A percentile compares a stretch with the other conserved stretches of the same genome.
These are phyloP conservation scores for Oxyruncus cristatus DNA, from an alignment of 2,113 vertebrate genomes.

Conservation along the genomic window DNA sequence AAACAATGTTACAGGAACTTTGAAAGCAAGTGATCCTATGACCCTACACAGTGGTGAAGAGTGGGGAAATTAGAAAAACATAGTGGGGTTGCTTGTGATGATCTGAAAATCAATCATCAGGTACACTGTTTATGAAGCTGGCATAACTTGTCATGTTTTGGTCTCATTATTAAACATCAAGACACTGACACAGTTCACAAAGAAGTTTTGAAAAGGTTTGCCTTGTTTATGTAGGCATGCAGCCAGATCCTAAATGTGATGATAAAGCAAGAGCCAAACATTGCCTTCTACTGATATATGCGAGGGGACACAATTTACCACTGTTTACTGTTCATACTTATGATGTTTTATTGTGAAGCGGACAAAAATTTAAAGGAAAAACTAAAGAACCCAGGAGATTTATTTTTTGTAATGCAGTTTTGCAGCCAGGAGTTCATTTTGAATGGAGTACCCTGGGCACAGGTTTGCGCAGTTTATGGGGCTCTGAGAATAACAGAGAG, in stretches of 20 bases:
- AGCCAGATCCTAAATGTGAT: neutral
- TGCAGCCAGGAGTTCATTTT: neutral
- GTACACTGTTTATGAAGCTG: neutral
- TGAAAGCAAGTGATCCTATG: neutral
- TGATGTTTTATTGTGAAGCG: neutral
- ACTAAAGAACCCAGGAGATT: neutral
- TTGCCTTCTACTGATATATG: neutral
- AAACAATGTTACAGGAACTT: neutral
- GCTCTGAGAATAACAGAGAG: neutral
- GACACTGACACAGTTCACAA: neutral
- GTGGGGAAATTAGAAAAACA: neutral
- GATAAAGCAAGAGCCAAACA: neutral
- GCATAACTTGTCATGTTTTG: neutral
- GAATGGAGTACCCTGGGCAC: neutral
- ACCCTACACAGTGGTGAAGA: neutral
- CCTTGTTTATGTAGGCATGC: neutral
- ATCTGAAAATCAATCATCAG: neutral
- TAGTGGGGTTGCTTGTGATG: neutral
- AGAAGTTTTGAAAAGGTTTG: neutral
- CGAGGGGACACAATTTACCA: neutral
- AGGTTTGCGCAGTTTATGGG: neutral
- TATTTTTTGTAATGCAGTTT: neutral
- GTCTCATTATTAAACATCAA: neutral
- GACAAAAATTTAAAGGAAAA: neutral
- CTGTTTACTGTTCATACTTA: neutral